Percentiles rank a stretch among this genome's conserved stretches.
phyloP scores from a whole-genome alignment of 2,113 vertebrate genomes.

The Podiceps cristatus region DNA sequence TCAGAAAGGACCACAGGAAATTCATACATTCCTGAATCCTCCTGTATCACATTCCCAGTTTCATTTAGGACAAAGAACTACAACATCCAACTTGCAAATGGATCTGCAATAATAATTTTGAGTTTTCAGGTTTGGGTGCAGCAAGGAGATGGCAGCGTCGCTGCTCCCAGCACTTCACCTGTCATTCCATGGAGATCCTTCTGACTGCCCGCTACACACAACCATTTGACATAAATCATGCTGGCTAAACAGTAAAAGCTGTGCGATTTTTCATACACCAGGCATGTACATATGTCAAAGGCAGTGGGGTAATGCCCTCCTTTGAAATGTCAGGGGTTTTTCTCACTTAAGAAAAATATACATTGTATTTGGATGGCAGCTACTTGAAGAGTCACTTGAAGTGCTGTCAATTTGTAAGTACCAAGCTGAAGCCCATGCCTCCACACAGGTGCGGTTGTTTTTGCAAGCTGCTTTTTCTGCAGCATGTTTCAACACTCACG shows the following conservation, averaged over 20 bases:
- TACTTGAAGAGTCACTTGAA: background rate
- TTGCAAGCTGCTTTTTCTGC: background rate
- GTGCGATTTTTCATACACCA: background rate
- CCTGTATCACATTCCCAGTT: background rate
- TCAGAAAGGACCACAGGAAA: accelerated
- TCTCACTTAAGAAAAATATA: background rate
- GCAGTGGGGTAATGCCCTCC: background rate
- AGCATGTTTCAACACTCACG: background rate
- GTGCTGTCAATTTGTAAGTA: background rate
- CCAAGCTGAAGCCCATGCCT: background rate
- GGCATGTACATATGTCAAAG: background rate
- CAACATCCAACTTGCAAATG: background rate
- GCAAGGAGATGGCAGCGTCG: accelerated
- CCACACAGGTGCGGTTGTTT: background rate
- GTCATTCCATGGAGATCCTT: background rate
- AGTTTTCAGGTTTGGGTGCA: background rate
- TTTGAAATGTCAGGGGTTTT: accelerated
- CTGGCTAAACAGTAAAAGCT: background rate
- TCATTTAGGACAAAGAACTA: background rate
- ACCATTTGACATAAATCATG: background rate
- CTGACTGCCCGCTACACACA: background rate
- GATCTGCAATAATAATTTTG: background rate
- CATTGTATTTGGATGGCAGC: background rate
- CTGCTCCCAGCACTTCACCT: background rate
- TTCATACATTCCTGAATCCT: background rate